Evolutionary conservation across 2,888 invertebrate species (phyloP), one percentile per base, ranked within the genome.

Genomic region (Drosophila antonietae): DNA sequence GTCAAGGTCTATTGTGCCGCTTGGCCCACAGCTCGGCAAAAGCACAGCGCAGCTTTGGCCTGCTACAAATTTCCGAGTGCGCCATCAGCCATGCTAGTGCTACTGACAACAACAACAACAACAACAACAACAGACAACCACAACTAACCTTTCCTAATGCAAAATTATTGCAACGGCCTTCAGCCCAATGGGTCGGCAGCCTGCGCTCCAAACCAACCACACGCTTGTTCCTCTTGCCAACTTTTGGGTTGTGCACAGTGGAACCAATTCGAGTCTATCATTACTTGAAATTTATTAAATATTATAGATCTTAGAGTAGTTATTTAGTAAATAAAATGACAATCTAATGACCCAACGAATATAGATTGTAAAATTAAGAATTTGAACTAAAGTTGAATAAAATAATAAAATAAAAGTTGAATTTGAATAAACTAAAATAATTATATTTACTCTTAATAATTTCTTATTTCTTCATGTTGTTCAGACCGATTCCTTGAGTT

Each of bases 131-230:
- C 59, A 43, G 47, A 39, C 58, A 78, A 71, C 80, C 69, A 78
- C 85, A 87, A 78, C 80, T 83, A 88, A 86, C 74, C 81, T 81
- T 80, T 86, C 71, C 83, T 85, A 88, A 86, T 83, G 65, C 78
- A 75, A 73, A 85, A 79, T 80, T 68, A 88, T 77, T 81, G 66
- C 67, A 78, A 78, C 85, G 83, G 68, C 83, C 88, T 84, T 88
- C 83, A 80, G 78, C 52, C 61, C 71, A 59, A 14, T 39, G 53
- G 56, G 55, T 61, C 43, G 20, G 39, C 58, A 53, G 9, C 23
- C 23, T 6, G 15, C 51, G 51, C 18, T 4, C 35, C 35, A 8
- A 2, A 1, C 20, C 20, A 9, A 12, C 35, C 52, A 8, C 20
- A 18, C 35, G 31, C 52, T 28, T 41, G 39, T 31, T 57, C 51